These are phyloP conservation scores for Scopus umbretta DNA, from an alignment of 2,113 vertebrate species.

Conservation along the genomic window DNA sequence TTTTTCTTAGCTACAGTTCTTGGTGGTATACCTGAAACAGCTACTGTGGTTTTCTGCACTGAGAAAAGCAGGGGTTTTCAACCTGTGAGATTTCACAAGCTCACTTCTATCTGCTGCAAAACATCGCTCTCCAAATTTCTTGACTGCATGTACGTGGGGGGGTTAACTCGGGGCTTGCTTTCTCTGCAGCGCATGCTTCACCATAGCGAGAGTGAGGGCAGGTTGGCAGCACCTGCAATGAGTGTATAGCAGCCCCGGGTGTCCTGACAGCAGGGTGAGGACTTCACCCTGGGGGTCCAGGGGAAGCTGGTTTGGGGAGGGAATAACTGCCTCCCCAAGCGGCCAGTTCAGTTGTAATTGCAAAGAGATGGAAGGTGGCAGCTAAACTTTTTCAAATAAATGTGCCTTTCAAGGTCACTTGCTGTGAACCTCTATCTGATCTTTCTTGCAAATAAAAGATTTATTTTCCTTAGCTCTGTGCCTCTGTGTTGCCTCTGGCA, in stretches of 20 bases:
- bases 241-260: rapidly evolving
- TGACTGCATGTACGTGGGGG: rapidly evolving
- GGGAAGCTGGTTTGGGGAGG: neutral
- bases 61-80: neutral
- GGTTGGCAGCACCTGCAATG: rapidly evolving
- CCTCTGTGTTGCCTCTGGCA: neutral
- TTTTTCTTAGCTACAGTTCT: neutral
- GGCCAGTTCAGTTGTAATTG: neutral
- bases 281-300: neutral
- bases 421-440: neutral
- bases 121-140: neutral
- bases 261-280: neutral
- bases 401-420: neutral
- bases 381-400: neutral
- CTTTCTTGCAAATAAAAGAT: neutral
- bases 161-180: neutral
- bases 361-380: neutral
- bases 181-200: neutral
- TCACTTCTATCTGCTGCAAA: neutral
- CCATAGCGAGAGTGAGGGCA: rapidly evolving
- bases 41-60: neutral
- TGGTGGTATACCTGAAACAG: neutral
- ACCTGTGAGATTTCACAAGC: neutral
- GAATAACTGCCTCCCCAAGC: neutral
- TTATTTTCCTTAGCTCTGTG: neutral